Evolutionary conservation across 2,797 vertebrate genomes (phyloP), one percentile per base, ranked within the genome.

Genomic region (Acestrorhynchus altus): DNA sequence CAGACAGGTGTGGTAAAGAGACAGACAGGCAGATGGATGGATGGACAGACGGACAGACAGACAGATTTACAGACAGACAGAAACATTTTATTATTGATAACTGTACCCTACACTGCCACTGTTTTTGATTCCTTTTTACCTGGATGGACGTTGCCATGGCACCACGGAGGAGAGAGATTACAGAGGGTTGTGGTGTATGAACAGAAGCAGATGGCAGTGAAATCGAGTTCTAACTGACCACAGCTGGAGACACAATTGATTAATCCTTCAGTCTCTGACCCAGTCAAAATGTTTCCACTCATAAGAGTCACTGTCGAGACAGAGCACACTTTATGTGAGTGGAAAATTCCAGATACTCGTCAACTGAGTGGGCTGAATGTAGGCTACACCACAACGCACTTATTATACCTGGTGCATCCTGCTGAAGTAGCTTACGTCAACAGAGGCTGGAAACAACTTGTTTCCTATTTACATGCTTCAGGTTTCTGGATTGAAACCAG

Each of bases 191-290:
- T 77, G 54, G 47, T 18, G 18, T 46, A 64, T 60, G 65, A 74
- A 47, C 18, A 61, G 64, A 66, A 39, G 72, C 47, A 82, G 72
- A 76, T 66, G 65, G 72, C 35, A 40, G 16, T 12, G 39, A 68
- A 56, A 72, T 22, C 18, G 51, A 63, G 42, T 42, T 76, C 16
- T 54, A 76, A 69, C 6, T 69, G 59, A 80, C 70, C 69, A 77
- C 74, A 81, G 74, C 79, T 68, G 70, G 75, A 44, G 49, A 73
- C 24, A 68, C 52, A 40, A 61, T 54, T 56, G 66, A 80, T 76
- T 65, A 64, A 76, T 26, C 40, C 42, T 40, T 9, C 44, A n/a
- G 18, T 64, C 40, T 26, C 28, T 73, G 65, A 70, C 51, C 75
- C 72, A 57, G 65, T 75, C 26, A 64, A 40, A 20, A 26, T 60